Conservation (phyloP, 2,888 invertebrate species). For the Penaeus monodon region DNA sequence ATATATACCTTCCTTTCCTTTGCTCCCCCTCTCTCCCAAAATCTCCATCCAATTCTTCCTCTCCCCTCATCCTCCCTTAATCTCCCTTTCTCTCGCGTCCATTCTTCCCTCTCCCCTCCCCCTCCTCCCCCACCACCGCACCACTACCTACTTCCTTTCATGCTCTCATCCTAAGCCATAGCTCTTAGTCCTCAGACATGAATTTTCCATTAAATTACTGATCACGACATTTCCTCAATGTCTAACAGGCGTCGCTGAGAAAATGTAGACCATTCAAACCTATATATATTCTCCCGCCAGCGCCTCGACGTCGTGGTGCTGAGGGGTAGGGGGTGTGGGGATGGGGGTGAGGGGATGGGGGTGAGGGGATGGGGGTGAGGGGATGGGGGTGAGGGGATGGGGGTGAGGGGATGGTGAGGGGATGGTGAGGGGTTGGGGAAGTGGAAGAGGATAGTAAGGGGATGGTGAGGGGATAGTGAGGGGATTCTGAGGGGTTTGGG, state of each 20-base stretch:
- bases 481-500: too few relatives aligned
- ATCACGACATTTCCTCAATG: conserved; percentile 39
- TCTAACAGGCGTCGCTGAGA: conserved; percentile 31
- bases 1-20: background rate
- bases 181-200: conserved; percentile 30
- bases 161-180: background rate
- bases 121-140: background rate
- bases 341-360: too few relatives aligned
- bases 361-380: too few relatives aligned
- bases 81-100: background rate
- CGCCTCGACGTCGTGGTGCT: background rate
- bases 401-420: too few relatives aligned
- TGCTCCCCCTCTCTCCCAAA: background rate
- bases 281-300: conserved; percentile 1
- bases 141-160: background rate
- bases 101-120: background rate
- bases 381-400: too few relatives aligned
- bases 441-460: too few relatives aligned
- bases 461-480: too few relatives aligned
- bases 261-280: conserved; percentile 32
- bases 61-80: background rate
- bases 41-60: background rate
- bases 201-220: conserved; percentile 53
- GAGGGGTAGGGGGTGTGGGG: too few relatives aligned
- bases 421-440: too few relatives aligned